phyloP scores from a whole-genome alignment of 2,888 invertebrate genomes.

The Brachyptera risi region DNA sequence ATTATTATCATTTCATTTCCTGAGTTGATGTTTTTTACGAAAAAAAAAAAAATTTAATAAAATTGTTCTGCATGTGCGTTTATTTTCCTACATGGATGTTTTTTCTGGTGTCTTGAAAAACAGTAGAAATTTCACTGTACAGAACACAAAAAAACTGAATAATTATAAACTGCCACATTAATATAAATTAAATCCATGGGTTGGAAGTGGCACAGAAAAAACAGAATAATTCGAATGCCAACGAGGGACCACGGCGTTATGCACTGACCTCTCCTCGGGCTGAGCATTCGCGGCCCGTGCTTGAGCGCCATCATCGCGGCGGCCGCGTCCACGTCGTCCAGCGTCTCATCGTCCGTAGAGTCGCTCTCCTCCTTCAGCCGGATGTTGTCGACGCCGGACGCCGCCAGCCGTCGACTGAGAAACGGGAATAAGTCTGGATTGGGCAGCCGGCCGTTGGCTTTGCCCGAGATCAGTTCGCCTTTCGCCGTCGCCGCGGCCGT shows the following conservation, averaged over 20 bases:
- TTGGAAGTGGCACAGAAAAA: no score
- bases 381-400: conserved; percentile 39
- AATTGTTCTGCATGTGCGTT: no score
- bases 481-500: background rate
- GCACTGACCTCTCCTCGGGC: conserved; percentile 35
- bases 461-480: background rate
- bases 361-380: conserved; percentile 44
- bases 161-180: no score
- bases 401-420: conserved; percentile 59
- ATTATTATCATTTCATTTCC: no score
- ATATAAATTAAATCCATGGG: background rate
- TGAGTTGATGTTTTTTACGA: no score
- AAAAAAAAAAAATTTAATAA: no score
- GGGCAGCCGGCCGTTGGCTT: conserved; percentile 49
- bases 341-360: conserved; percentile 45
- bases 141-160: no score
- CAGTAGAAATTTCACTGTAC: no score
- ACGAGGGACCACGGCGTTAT: no score
- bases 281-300: conserved; percentile 69
- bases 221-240: background rate
- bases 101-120: no score
- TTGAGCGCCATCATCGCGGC: conserved; percentile 85
- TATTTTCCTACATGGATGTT: no score
- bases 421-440: conserved; percentile 81
- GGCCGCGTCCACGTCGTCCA: conserved; percentile 68